Evolutionary conservation across 2,888 invertebrate genomes (phyloP).

Genomic region (Periphyllus acericola): DNA sequence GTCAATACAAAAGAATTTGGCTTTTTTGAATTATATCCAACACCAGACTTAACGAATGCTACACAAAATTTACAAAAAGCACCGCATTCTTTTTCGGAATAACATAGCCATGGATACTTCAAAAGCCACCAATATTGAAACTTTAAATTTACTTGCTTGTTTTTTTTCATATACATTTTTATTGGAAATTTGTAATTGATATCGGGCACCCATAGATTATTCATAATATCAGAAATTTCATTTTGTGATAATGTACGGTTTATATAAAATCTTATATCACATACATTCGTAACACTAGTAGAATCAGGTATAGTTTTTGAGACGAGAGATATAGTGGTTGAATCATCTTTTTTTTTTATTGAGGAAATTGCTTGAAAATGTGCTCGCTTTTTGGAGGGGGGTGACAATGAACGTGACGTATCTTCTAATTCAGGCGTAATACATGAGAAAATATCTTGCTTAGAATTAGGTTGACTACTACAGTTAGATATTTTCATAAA

Average conservation of each 20-base stretch:
- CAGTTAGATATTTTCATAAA: no score
- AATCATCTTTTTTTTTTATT: no score
- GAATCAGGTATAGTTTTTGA: no score
- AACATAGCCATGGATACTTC: slow-evolving; percentile 17
- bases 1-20: slow-evolving; percentile 1
- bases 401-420: no score
- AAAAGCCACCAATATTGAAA: slow-evolving; percentile 35
- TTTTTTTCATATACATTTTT: slow-evolving; percentile 22
- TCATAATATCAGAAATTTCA: neutral
- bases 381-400: no score
- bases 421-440: no score
- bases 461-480: no score
- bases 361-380: no score
- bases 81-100: slow-evolving; percentile 1
- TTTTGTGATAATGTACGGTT: no score
- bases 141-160: slow-evolving; percentile 24
- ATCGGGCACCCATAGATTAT: slow-evolving; percentile 3
- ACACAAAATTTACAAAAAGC: slow-evolving; percentile 28
- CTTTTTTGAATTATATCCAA: slow-evolving; percentile 3
- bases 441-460: no score
- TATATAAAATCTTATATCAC: no score
- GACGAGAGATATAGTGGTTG: neutral
- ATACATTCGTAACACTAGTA: no score
- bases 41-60: neutral
- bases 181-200: slow-evolving; percentile 18